Evolutionary conservation across 2,888 invertebrate species (phyloP), one percentile per base, ranked within the genome.

Genomic region (Tetramorium bicarinatum): DNA sequence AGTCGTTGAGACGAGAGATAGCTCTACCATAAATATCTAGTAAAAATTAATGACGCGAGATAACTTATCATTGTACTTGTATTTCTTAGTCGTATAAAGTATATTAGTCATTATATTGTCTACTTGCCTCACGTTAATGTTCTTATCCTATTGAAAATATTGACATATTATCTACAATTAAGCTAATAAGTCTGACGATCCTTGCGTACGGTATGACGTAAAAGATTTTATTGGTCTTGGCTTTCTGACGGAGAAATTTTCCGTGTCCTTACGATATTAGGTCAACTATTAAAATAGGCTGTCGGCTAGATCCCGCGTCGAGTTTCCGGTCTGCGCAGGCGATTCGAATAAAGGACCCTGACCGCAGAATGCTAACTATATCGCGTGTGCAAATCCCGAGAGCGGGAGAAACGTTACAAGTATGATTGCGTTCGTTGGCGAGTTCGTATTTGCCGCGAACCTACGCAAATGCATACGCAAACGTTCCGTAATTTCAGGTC

Each of bases 401-500:
- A 74, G 52, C 41, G 52, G 84, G 84, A 54, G 61, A 87, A 64
- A 82, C 87, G 87, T 85, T 87, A 77, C 85, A 86, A 85, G 85
- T 85, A 87, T 83, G 89, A 91, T 91, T 92, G 88, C 87, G 87
- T 52, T 41, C 87, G 87, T 82, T 69, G 82, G 77, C 52, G 76
- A 84, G 82, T 89, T 84, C 85, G 83, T 91, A 87, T 92, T 92
- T 91, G 88, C 87, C n/a, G 81, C 87, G 87, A 86, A 89, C 90
- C 87, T 83, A 87, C 87, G 91, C 84, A 82, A 88, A 89, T 86
- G 88, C 87, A 87, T 83, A 89, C 85, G 87, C 87, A 88, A 90
- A 90, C 86, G 88, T 88, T 89, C 85, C 85, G 86, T 89, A 91
- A 93, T 93, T 93, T 93, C 91, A 90, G 91, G 90, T 89, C 92